Evolutionary conservation across 2,797 vertebrate species (phyloP).

Genomic region (Octomys mimax): DNA sequence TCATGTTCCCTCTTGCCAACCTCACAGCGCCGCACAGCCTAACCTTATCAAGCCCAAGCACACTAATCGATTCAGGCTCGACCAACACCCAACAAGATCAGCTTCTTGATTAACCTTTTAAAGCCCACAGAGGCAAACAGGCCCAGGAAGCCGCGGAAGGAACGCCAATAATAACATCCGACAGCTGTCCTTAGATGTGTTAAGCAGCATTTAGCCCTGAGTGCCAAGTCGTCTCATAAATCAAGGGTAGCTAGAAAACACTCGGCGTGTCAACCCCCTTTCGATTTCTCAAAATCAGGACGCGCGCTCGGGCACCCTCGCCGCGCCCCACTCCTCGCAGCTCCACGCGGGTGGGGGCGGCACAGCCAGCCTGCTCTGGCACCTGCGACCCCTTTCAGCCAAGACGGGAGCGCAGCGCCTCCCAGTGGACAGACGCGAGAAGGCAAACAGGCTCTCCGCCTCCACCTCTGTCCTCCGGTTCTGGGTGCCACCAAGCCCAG

Average conservation of each 20-base stretch:
- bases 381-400: neutral
- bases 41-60: neutral
- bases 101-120: conserved; percentile 53
- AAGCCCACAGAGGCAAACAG: neutral
- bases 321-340: neutral
- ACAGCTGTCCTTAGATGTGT: neutral
- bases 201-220: neutral
- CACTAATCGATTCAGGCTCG: neutral
- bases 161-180: neutral
- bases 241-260: neutral
- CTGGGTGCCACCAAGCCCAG: neutral
- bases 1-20: neutral
- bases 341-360: conserved; percentile 38
- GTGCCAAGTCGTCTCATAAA: neutral
- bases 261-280: neutral
- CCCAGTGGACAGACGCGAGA: conserved; percentile 83
- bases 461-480: neutral
- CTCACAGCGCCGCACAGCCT: neutral
- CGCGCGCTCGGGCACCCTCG: conserved; percentile 5
- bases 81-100: neutral
- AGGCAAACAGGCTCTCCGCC: conserved; percentile 71
- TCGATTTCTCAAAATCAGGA: conserved; percentile 70
- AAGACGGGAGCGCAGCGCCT: conserved; percentile 81
- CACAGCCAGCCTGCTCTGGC: neutral
- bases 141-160: neutral